phyloP scores from a whole-genome alignment of 2,888 invertebrate genomes.

The Melangyna quadrimaculata region DNA sequence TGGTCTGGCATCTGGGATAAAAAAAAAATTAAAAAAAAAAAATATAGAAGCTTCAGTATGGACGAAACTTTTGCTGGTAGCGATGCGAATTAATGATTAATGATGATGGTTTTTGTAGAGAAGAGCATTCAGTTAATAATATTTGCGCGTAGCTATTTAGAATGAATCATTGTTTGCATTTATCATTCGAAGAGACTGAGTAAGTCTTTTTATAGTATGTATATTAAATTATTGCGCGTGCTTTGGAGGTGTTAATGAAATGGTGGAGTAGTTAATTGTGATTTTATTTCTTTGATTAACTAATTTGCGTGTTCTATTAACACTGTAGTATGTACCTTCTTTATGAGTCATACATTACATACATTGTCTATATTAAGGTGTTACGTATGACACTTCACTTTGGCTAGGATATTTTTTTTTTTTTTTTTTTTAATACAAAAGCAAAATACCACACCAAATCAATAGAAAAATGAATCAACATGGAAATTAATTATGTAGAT shows the following conservation, averaged over 20 bases:
- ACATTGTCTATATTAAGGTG: no score
- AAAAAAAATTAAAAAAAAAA: slow-evolving; percentile 48
- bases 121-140: slow-evolving; percentile 30
- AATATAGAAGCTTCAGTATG: slow-evolving; percentile 57
- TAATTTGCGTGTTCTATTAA: slow-evolving; percentile 13
- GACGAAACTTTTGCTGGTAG: slow-evolving; percentile 57
- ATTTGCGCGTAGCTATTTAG: slow-evolving; percentile 56
- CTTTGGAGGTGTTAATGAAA: slow-evolving; percentile 46
- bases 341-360: no score
- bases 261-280: slow-evolving; percentile 14
- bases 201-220: slow-evolving; percentile 1
- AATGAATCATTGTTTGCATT: slow-evolving; percentile 67
- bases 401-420: no score
- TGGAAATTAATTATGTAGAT: no score
- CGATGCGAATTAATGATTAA: slow-evolving; percentile 61
- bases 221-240: background rate
- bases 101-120: slow-evolving; percentile 67
- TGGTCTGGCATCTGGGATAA: background rate
- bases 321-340: no score
- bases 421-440: no score
- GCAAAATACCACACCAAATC: no score
- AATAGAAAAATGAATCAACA: no score
- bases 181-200: slow-evolving; percentile 40
- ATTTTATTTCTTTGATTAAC: background rate
- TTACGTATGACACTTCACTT: no score